A percentile compares a stretch with the other conserved stretches of the same genome.
Conservation (phyloP, 2,797 vertebrate genomes). For the Amblyraja radiata region DNA sequence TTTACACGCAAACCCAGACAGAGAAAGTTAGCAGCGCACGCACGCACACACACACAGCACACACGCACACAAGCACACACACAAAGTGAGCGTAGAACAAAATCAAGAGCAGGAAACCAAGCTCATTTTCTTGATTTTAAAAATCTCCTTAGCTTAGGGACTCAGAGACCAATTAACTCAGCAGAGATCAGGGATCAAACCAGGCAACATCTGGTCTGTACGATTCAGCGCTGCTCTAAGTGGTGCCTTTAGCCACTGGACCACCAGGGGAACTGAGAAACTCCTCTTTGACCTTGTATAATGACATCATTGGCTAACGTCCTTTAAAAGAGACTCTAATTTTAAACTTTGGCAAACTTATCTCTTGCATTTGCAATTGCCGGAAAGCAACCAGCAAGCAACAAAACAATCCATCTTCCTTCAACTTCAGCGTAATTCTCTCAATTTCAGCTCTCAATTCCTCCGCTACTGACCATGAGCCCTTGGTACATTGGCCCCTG, state of each 20-base stretch:
- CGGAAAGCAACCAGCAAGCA: background rate
- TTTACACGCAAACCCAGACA: background rate
- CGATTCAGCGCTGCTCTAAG: background rate
- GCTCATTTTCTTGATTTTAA: background rate
- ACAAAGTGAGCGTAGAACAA: background rate
- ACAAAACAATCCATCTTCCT: too few relatives aligned
- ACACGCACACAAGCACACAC: background rate
- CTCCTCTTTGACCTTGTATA: constrained; percentile 1
- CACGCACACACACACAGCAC: too few relatives aligned
- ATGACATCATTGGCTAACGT: background rate
- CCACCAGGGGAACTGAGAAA: background rate
- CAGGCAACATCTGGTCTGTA: background rate
- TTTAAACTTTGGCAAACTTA: background rate
- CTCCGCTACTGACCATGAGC: background rate
- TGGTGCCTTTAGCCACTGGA: constrained; percentile 7
- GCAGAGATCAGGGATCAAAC: background rate
- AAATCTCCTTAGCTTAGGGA: background rate
- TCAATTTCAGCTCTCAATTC: background rate
- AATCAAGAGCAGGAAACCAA: background rate
- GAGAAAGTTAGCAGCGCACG: background rate
- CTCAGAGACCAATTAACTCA: constrained; percentile 15
- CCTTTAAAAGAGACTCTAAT: background rate
- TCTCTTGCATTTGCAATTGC: background rate
- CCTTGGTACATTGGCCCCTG: background rate
- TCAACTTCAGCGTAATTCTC: background rate